Evolutionary conservation across 2,797 vertebrate species (phyloP).

Genomic region (Alectoris magna): DNA sequence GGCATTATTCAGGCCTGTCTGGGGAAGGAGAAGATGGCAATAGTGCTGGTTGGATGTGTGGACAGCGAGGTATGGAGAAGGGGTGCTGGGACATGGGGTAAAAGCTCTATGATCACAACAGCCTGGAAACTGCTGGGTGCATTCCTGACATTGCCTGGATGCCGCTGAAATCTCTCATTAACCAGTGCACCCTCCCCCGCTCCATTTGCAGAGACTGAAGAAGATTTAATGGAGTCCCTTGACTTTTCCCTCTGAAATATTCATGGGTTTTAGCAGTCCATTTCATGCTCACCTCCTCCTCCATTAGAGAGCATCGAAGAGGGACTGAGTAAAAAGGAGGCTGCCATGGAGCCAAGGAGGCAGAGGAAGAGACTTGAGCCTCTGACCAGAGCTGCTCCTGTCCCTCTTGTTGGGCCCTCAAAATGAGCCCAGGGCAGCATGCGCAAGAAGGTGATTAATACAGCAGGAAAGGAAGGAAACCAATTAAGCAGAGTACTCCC

Average conservation of each 20-base stretch:
- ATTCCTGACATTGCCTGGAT: conserved; percentile 40
- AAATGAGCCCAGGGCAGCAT: background rate
- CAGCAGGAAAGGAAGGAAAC: conserved; percentile 30
- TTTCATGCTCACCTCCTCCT: conserved; percentile 69
- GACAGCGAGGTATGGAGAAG: background rate
- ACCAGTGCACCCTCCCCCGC: background rate
- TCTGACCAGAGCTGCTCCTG: background rate
- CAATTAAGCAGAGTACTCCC: background rate
- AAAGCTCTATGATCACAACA: fast-evolving
- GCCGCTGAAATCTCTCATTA: conserved; percentile 60
- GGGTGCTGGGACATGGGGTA: background rate
- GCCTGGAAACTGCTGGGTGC: background rate
- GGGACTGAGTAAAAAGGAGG: conserved; percentile 9
- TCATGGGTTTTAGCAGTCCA: conserved; percentile 75
- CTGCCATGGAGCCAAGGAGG: background rate
- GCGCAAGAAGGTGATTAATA: background rate
- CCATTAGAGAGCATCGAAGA: conserved; percentile 62
- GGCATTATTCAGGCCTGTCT: background rate
- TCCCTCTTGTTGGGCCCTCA: background rate
- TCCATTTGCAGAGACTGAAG: conserved; percentile 65
- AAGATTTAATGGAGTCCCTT: conserved; percentile 77
- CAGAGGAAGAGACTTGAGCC: background rate
- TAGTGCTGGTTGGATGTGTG: background rate
- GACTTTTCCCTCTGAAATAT: conserved; percentile 80
- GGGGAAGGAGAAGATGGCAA: background rate